Evolutionary conservation across 2,888 invertebrate genomes (phyloP), one percentile per base, ranked within the genome.

Genomic region (Orthosia gothica): DNA sequence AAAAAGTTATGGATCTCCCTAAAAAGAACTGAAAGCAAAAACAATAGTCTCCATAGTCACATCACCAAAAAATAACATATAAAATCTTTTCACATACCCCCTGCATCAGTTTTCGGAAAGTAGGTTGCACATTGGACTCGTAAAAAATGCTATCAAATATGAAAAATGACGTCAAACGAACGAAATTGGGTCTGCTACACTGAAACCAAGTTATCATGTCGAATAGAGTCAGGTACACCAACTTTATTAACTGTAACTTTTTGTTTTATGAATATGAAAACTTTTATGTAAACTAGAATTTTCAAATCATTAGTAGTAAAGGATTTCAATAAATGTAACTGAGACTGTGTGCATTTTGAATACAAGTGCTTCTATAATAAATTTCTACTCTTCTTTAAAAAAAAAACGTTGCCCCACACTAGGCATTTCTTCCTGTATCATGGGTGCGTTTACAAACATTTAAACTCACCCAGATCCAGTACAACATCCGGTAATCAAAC

Each of bases 61-160:
- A 26, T 69, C 63, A 61, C 32, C 13, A n/a, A 1, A 70, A 76
- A 73, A 65, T 16, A 52, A 13, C 20, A 67, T 65, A 23, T 55
- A 66, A 49, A 62, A 40, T 3, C 0, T 18, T 45, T 16, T 1
- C 16, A 49, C 7, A 45, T 50, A 65, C 49, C 63, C 16, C 18
- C 32, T 26, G 32, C 78, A 78, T 40, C 72, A 49, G n/a, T 52
- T 78, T 82, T 52, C 11, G 49, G 32, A 73, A 77, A 80, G 64
- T 49, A 65, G 67, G 49, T 80, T 75, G 57, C 67, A 66, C 67
- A 75, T 59, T 64, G 75, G 45, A 55, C 70, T 74, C 72, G 63
- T 82, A 76, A 74, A 85, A 85, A 84, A 77, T 77, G 73, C 81
- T 70, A 81, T 81, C 77, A 86, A 85, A 86, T 83, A 85, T 87